Evolutionary conservation across 2,113 vertebrate species (phyloP).

Genomic region (Microtus montanus): DNA sequence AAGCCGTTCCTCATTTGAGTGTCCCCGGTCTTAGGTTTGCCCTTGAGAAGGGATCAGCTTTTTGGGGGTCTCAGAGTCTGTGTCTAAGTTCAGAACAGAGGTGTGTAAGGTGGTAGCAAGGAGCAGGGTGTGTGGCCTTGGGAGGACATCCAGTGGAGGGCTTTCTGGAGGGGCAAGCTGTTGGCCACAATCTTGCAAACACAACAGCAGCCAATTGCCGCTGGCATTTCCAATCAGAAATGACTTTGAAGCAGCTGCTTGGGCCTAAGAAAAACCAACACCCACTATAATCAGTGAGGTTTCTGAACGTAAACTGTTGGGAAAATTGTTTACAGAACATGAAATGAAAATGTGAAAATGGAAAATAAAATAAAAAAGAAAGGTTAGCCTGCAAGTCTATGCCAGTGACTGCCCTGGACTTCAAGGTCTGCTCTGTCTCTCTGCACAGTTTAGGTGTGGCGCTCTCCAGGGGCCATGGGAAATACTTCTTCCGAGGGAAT

Average conservation of each 20-base stretch:
- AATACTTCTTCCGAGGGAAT: constrained; percentile 97
- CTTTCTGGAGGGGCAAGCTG: constrained; percentile 54
- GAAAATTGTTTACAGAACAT: constrained; percentile 71
- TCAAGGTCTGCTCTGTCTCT: constrained; percentile 86
- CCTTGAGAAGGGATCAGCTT: background rate
- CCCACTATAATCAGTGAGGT: constrained; percentile 72
- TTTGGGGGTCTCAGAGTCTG: constrained; percentile 43
- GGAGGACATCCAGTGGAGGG: background rate
- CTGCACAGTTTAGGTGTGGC: constrained; percentile 95
- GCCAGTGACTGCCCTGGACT: constrained; percentile 73
- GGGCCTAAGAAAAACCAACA: constrained; percentile 71
- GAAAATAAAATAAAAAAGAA: constrained; percentile 73
- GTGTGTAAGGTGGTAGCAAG: constrained; percentile 60
- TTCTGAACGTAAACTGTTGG: constrained; percentile 78
- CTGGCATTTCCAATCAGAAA: constrained; percentile 71
- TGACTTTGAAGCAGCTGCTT: constrained; percentile 72
- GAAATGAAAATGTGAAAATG: constrained; percentile 75
- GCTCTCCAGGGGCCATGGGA: constrained; percentile 97
- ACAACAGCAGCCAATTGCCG: constrained; percentile 53
- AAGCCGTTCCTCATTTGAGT: background rate
- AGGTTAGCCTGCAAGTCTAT: constrained; percentile 72
- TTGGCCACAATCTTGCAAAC: constrained; percentile 73
- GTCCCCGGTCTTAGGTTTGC: background rate
- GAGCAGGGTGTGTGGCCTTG: constrained; percentile 35
- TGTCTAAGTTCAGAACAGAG: background rate